A percentile compares a stretch with the other conserved stretches of the same genome.
These are phyloP conservation scores for Gasterosteus aculeatus DNA, from an alignment of 2,113 vertebrate genomes.

Conservation along the genomic window DNA sequence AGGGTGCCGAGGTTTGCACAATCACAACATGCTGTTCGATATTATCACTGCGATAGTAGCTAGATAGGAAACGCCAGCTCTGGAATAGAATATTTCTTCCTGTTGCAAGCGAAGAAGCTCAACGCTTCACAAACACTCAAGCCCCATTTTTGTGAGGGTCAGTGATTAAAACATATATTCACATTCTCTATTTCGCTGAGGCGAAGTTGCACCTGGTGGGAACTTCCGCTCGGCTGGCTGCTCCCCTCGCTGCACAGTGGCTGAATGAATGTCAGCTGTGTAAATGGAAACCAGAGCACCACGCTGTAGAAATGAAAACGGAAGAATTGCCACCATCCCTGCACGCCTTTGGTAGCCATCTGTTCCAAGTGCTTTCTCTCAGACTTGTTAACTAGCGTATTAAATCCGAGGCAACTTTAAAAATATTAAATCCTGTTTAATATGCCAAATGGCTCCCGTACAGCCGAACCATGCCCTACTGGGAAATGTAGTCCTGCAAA, in stretches of 20 bases:
- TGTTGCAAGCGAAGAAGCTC: no score
- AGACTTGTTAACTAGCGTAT: conserved; percentile 26
- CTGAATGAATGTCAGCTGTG: conserved; percentile 23
- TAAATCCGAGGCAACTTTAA: conserved; percentile 22
- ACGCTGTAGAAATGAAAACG: conserved; percentile 25
- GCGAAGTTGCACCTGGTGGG: conserved; percentile 19
- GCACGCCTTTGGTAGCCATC: conserved; percentile 53
- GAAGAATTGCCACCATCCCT: conserved; percentile 31
- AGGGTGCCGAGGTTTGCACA: background rate
- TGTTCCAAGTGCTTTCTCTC: conserved; percentile 42
- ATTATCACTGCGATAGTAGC: background rate
- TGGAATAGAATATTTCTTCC: background rate
- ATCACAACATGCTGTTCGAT: background rate
- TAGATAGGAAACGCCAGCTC: background rate
- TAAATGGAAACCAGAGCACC: conserved; percentile 51
- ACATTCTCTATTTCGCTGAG: conserved; percentile 3
- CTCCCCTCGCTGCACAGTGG: conserved; percentile 8
- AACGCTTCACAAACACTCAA: background rate
- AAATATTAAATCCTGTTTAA: conserved; percentile 45
- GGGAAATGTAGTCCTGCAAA: background rate
- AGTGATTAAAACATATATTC: conserved; percentile 20
- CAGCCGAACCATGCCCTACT: conserved; percentile 1
- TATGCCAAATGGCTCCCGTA: conserved; percentile 20
- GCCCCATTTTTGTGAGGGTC: background rate
- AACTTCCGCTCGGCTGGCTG: background rate